Evolutionary conservation across 2,888 invertebrate genomes (phyloP).

Genomic region (Dromius quadrimaculatus): DNA sequence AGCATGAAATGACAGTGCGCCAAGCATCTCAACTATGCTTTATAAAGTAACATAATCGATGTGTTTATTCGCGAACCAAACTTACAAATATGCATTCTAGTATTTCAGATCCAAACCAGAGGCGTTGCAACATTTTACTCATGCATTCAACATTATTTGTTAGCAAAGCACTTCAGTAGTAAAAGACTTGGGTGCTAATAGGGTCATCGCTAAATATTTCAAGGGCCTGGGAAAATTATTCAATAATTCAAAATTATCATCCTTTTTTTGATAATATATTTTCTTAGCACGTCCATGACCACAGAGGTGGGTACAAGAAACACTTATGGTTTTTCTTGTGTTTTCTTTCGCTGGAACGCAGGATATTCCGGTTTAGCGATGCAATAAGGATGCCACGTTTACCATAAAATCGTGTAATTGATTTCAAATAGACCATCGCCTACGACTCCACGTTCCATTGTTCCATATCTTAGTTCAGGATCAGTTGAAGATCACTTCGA

Average conservation of each 20-base stretch:
- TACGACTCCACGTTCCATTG: constrained; percentile 44
- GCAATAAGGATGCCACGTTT: constrained; percentile 48
- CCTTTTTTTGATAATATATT: too few relatives aligned
- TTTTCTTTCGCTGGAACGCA: constrained; percentile 26
- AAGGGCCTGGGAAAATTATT: neutral
- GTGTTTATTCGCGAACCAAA: constrained; percentile 39
- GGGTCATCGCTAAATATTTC: neutral
- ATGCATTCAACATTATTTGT: neutral
- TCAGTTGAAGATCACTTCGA: constrained; percentile 11
- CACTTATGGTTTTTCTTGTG: neutral
- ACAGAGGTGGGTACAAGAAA: constrained; percentile 6
- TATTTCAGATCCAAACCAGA: neutral
- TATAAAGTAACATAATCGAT: constrained; percentile 42
- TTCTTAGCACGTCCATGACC: neutral
- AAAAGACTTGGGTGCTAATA: neutral
- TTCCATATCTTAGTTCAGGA: constrained; percentile 31
- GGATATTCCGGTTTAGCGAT: constrained; percentile 49
- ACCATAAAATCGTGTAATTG: constrained; percentile 49
- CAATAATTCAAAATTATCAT: too few relatives aligned
- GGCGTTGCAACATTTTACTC: neutral
- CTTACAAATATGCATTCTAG: neutral
- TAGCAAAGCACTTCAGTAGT: too few relatives aligned
- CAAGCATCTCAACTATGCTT: neutral
- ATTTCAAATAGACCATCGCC: constrained; percentile 50
- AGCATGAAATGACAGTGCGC: constrained; percentile 35